These are phyloP conservation scores for Champsocephalus gunnari DNA, from an alignment of 2,797 vertebrate genomes.

Conservation along the genomic window DNA sequence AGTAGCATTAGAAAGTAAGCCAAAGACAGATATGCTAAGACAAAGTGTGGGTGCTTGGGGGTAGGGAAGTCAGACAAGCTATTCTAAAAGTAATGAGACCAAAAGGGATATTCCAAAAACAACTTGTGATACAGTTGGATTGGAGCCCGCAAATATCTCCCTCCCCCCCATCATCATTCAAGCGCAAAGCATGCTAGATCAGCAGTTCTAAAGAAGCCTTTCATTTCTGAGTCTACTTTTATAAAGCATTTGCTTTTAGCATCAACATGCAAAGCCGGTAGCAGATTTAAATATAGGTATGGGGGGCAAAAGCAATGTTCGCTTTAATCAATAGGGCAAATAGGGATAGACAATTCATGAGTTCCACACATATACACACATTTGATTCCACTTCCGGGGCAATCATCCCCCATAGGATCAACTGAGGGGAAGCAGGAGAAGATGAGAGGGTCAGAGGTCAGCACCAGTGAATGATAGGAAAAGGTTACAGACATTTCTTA, in stretches of 20 bases:
- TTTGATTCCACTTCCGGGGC: slow-evolving; percentile 98
- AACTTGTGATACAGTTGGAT: slow-evolving; percentile 19
- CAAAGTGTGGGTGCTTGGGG: slow-evolving; percentile 44
- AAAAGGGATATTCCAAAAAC: slow-evolving; percentile 29
- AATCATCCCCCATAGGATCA: slow-evolving; percentile 97
- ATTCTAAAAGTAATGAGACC: slow-evolving; percentile 34
- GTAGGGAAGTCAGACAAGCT: slow-evolving; percentile 31
- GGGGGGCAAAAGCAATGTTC: slow-evolving; percentile 70
- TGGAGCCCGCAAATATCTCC: slow-evolving; percentile 45
- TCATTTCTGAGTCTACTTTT: slow-evolving; percentile 84
- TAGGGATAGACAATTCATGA: slow-evolving; percentile 68
- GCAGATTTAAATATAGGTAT: slow-evolving; percentile 55
- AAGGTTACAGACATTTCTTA: slow-evolving; percentile 70
- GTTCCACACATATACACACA: slow-evolving; percentile 94
- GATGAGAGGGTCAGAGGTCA: slow-evolving; percentile 90
- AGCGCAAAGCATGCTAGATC: slow-evolving; percentile 71
- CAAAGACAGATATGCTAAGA: slow-evolving; percentile 39
- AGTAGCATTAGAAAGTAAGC: slow-evolving; percentile 44
- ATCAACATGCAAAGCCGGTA: slow-evolving; percentile 89
- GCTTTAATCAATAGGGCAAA: slow-evolving; percentile 61
- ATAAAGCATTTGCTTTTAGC: slow-evolving; percentile 69
- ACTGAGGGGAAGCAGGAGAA: slow-evolving; percentile 95
- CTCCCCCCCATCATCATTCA: slow-evolving; percentile 46
- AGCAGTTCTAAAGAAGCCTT: slow-evolving; percentile 57
- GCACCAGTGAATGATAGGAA: slow-evolving; percentile 68